Percentiles rank a stretch among this genome's conserved stretches.
phyloP scores from a whole-genome alignment of 2,113 vertebrate species.

The Gila orcuttii region DNA sequence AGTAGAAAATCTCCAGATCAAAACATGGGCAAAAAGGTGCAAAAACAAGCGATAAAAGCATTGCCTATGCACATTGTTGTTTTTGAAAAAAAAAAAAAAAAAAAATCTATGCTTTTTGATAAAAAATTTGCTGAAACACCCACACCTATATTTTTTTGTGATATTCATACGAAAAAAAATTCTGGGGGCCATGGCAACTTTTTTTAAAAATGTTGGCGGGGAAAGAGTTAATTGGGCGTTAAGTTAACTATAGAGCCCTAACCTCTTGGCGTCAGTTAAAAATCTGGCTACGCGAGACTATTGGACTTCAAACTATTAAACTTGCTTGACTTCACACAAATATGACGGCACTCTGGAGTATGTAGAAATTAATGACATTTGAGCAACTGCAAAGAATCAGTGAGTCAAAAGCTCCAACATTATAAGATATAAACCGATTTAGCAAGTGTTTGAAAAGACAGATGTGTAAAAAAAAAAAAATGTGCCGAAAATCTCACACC shows the following conservation, averaged over 20 bases:
- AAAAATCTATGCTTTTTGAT: too few relatives aligned
- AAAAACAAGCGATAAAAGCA: too few relatives aligned
- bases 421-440: neutral
- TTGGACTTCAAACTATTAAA: neutral
- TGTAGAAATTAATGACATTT: neutral
- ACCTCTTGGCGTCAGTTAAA: neutral
- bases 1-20: too few relatives aligned
- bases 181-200: too few relatives aligned
- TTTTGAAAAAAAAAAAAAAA: too few relatives aligned
- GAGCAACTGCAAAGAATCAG: neutral
- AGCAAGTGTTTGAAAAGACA: neutral
- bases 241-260: neutral
- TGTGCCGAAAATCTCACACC: neutral
- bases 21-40: too few relatives aligned
- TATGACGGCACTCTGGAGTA: neutral
- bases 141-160: too few relatives aligned
- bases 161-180: too few relatives aligned
- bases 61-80: too few relatives aligned
- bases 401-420: neutral
- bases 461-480: neutral
- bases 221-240: too few relatives aligned
- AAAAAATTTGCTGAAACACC: too few relatives aligned
- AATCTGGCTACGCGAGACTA: neutral
- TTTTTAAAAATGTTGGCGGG: too few relatives aligned
- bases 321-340: neutral